Percentiles rank a stretch among this genome's conserved stretches.
Evolutionary conservation across 2,797 vertebrate species (phyloP).

Genomic region (Kryptolebias ocellatus): DNA sequence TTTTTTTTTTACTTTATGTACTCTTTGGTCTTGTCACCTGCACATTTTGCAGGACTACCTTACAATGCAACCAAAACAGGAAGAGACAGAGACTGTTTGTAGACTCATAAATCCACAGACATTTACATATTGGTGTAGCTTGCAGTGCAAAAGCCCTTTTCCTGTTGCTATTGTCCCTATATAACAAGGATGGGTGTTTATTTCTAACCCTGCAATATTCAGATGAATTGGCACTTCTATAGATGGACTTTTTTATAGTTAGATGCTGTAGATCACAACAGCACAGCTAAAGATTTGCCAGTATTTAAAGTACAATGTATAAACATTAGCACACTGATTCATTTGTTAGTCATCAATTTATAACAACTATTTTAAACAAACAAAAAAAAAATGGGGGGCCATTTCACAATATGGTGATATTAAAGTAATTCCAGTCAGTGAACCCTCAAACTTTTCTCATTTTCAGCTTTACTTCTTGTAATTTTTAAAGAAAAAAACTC

Average conservation of each 20-base stretch:
- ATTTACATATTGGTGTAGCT: constrained; percentile 38
- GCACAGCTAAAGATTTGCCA: not conserved
- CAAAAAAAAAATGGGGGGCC: no score
- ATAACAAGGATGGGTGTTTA: constrained; percentile 7
- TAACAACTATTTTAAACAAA: not conserved
- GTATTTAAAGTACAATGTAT: constrained; percentile 20
- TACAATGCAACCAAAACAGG: constrained; percentile 62
- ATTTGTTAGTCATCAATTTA: constrained; percentile 17
- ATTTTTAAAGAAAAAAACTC: constrained; percentile 1
- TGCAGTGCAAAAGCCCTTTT: constrained; percentile 57
- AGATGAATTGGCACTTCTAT: constrained; percentile 3
- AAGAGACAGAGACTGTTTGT: constrained; percentile 63
- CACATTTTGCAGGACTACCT: constrained; percentile 58
- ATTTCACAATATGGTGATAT: not conserved
- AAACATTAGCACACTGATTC: constrained; percentile 19
- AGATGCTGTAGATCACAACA: no score
- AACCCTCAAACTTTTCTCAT: not conserved
- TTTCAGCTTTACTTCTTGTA: not conserved
- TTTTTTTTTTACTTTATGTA: constrained; percentile 9
- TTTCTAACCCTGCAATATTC: constrained; percentile 1
- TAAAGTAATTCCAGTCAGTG: not conserved
- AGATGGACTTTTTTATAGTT: not conserved
- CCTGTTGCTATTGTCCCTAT: constrained; percentile 45
- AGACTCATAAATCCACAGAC: constrained; percentile 43
- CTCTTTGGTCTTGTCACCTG: constrained; percentile 28